Base-by-base conservation (phyloP, 2,113 vertebrate species). In the Mus spicilegus region DNA sequence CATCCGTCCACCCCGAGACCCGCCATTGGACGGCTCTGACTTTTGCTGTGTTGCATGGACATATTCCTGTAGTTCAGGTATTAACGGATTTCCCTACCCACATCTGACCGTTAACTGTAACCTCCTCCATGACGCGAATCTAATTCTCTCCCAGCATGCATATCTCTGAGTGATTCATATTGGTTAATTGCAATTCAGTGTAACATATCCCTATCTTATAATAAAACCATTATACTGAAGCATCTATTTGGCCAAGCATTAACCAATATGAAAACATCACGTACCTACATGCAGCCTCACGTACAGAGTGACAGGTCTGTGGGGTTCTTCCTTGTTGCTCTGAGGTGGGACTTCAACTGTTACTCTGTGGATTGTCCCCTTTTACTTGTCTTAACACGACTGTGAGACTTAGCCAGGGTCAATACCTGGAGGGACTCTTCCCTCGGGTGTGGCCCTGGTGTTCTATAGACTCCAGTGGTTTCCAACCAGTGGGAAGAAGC, bases 51-150 rank as follows among this genome's bases (percentile, higher is more conserved):
- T 99, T 99, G 97, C 99, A 99, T 98, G 99, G 99, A 99, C 99
- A 99, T 98, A 99, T 99, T 98, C 99, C 99, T 98, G 99, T 99
- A 98, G 99, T 99, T 98, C 99, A 99, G 99, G 99, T 99, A 99
- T 98, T 98, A 98, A 97, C 90, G 97, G 97, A 98, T 98, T 98
- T 98, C 98, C 98, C 98, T 98, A 96, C 95, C 98, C 98, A 98
- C 98, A 98, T 97, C 98, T 97, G 98, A 98, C 98, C 93, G 97
- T 97, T 98, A 93, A 96, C 96, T 98, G 97, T 61, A 97, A 69
- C 98, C 97, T 98, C 95, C 97, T 98, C 89, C 96, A 92, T 98
- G 97, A 95, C 86, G 67, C 94, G 96, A 84, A 89, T 97, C 95
- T 96, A 73, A 95, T 95, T 96, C 93, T 98, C 97, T 97, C 97